These are phyloP conservation scores for Hemiprocne comata DNA, from an alignment of 2,113 vertebrate species.

Conservation along the genomic window DNA sequence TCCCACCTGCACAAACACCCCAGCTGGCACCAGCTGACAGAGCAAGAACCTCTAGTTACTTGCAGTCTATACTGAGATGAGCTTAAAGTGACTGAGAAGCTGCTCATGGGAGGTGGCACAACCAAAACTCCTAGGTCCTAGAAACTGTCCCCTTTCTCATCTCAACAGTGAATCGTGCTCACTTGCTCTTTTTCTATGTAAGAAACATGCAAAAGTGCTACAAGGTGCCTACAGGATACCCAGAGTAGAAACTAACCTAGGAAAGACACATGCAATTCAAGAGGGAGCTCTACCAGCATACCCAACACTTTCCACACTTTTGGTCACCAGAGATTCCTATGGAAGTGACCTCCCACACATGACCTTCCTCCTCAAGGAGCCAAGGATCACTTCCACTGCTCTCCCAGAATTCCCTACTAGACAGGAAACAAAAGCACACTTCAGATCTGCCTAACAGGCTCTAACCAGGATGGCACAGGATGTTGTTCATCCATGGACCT, in stretches of 20 bases:
- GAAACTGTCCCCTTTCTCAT: neutral
- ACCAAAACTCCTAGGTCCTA: neutral
- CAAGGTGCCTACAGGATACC: neutral
- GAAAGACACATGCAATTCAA: neutral
- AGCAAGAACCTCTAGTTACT: neutral
- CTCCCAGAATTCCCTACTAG: neutral
- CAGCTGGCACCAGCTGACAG: neutral
- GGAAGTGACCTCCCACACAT: rapidly evolving
- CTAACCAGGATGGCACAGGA: neutral
- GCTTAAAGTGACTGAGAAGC: neutral
- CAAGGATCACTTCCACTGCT: neutral
- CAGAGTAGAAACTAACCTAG: neutral
- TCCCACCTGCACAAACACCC: neutral
- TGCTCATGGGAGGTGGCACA: rapidly evolving
- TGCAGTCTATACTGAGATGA: neutral
- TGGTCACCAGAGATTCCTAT: neutral
- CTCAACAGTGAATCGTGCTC: rapidly evolving
- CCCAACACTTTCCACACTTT: neutral
- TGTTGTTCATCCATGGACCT: neutral
- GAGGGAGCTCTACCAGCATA: neutral
- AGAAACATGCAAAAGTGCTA: neutral
- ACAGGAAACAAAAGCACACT: neutral
- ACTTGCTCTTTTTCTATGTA: neutral
- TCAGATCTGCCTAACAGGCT: neutral
- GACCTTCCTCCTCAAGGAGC: neutral